Percentiles rank a stretch among this genome's conserved stretches.
Conservation (phyloP, 2,113 vertebrate genomes). For the Gallinago jamesoni region DNA sequence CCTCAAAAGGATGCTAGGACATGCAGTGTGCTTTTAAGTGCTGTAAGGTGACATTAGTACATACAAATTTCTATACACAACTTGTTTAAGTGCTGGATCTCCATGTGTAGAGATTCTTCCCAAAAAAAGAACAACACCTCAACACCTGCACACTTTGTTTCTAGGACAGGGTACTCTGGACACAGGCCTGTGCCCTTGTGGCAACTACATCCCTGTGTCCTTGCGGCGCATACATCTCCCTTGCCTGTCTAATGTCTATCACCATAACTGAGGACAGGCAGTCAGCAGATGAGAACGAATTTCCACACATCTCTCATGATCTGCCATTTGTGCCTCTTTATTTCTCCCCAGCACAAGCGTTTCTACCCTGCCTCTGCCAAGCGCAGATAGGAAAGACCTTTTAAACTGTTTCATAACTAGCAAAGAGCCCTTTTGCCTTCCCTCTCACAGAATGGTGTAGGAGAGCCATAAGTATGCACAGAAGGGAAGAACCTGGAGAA, state of each 20-base stretch:
- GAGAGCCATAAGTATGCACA: neutral
- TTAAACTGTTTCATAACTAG: neutral
- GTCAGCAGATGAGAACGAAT: neutral
- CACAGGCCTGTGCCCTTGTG: neutral
- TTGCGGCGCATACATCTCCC: neutral
- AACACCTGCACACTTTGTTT: neutral
- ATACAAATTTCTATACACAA: neutral
- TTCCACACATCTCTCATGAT: neutral
- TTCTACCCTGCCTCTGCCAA: neutral
- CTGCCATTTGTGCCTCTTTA: neutral
- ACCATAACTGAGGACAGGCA: neutral
- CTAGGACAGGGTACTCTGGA: neutral
- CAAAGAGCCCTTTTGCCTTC: neutral
- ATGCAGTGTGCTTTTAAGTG: neutral
- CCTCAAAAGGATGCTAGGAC: neutral
- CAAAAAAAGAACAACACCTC: neutral
- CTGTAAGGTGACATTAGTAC: neutral
- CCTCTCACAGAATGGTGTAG: neutral
- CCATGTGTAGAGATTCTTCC: neutral
- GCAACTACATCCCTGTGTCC: neutral
- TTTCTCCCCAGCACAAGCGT: rapidly evolving
- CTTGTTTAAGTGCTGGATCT: neutral
- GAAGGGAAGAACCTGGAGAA: neutral
- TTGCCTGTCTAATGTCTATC: neutral
- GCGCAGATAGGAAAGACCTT: neutral